phyloP scores from a whole-genome alignment of 2,113 vertebrate species.

The Hypocryptadius cinnamomeus region DNA sequence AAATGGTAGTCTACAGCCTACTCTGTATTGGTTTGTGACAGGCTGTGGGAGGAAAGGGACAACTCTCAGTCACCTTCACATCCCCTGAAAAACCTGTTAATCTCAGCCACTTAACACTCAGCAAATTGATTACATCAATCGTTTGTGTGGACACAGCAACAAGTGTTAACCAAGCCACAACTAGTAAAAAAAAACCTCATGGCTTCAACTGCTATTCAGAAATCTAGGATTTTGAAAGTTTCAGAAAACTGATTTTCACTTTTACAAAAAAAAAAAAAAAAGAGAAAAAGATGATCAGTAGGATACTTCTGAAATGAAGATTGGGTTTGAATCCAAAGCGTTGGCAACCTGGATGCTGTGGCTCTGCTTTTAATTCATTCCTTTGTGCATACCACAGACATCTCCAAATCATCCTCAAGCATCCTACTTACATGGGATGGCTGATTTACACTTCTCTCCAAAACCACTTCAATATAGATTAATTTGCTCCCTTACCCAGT shows the following conservation, averaged over 20 bases:
- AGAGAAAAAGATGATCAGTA: rapidly evolving
- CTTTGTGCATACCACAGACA: not conserved
- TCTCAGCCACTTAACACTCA: not conserved
- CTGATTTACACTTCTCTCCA: not conserved
- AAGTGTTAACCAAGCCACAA: not conserved
- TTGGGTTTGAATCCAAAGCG: not conserved
- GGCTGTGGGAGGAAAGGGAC: not conserved
- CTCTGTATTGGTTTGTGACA: not conserved
- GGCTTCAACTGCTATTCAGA: not conserved
- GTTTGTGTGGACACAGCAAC: not conserved
- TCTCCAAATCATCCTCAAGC: not conserved
- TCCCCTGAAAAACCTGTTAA: not conserved
- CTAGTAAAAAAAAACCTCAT: not conserved
- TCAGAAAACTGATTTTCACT: not conserved
- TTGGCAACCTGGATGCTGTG: not conserved
- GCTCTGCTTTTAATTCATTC: not conserved
- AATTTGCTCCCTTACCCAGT: not conserved
- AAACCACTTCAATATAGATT: not conserved
- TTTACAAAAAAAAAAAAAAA: no score
- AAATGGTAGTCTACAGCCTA: not conserved
- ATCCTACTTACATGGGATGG: not conserved
- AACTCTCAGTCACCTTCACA: not conserved
- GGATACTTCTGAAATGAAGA: not conserved
- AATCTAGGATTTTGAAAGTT: not conserved
- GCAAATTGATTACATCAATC: not conserved